Percentiles rank a stretch among this genome's conserved stretches.
Evolutionary conservation across 1,140 invertebrate genomes (phyloP).

Genomic region (Drosophila sulfurigaster): DNA sequence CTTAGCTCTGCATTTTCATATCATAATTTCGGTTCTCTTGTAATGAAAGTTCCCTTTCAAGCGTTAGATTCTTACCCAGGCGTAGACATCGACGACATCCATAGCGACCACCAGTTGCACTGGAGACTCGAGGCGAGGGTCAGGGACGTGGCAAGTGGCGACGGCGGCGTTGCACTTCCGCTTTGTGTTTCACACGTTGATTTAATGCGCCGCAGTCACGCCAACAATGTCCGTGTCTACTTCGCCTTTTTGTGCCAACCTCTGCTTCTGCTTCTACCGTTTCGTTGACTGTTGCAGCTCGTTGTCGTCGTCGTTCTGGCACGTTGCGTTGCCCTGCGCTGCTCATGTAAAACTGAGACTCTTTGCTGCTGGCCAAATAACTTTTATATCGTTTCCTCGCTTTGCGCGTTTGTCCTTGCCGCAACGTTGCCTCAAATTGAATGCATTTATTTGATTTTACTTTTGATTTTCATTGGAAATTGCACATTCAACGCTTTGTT

Average conservation of each 20-base stretch:
- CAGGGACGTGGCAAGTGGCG: conserved; percentile 14
- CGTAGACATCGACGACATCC: conserved; percentile 55
- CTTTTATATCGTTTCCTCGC: conserved; percentile 64
- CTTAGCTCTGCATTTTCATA: too few relatives aligned
- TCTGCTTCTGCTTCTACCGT: not conserved
- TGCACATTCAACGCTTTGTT: not conserved
- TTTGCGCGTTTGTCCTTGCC: conserved; percentile 13
- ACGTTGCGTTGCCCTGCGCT: conserved; percentile 47
- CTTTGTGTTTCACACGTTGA: conserved; percentile 75
- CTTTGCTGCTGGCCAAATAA: conserved; percentile 51
- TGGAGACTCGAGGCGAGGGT: conserved; percentile 3
- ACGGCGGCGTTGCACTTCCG: conserved; percentile 67
- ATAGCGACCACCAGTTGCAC: conserved; percentile 70
- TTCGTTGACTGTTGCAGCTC: conserved; percentile 1
- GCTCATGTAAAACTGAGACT: conserved; percentile 74
- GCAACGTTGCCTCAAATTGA: not conserved
- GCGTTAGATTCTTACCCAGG: conserved; percentile 57
- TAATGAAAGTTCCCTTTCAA: too few relatives aligned
- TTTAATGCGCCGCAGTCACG: conserved; percentile 78
- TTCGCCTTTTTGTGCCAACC: conserved; percentile 19
- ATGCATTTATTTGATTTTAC: not conserved
- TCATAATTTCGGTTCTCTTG: too few relatives aligned
- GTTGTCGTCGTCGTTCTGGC: conserved; percentile 35
- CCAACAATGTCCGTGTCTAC: conserved; percentile 49
- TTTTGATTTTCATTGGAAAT: not conserved